These are phyloP conservation scores for Hylyphantes graminicola DNA, from an alignment of 1,140 invertebrate genomes.

Conservation along the genomic window DNA sequence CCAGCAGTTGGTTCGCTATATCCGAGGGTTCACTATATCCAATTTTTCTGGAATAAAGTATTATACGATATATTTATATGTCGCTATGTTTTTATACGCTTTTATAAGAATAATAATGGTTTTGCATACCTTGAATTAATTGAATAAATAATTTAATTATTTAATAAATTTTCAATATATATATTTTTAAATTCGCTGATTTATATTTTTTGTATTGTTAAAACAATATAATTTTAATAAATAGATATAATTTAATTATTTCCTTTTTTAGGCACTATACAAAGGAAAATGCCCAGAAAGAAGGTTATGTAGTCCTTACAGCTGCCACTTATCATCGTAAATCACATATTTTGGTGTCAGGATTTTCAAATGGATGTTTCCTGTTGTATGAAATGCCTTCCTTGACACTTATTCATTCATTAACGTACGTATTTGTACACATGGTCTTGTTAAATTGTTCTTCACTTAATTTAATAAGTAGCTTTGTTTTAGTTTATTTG, in stretches of 20 bases:
- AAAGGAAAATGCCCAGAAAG: slow-evolving; percentile 72
- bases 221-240: neutral
- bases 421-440: slow-evolving; percentile 71
- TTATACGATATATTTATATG: no score
- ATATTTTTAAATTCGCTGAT: neutral
- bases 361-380: slow-evolving; percentile 85
- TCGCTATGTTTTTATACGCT: no score
- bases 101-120: no score
- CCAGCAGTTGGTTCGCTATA: no score
- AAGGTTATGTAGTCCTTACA: slow-evolving; percentile 75
- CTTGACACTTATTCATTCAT: slow-evolving; percentile 89
- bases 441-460: neutral
- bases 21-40: no score
- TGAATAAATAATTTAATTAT: no score
- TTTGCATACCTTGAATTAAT: no score
- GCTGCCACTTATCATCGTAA: slow-evolving; percentile 82
- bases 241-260: neutral
- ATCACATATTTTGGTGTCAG: slow-evolving; percentile 83
- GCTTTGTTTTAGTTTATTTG: neutral
- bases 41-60: no score
- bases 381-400: slow-evolving; percentile 93
- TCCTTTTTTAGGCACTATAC: slow-evolving; percentile 75
- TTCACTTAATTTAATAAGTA: neutral
- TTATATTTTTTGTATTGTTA: neutral
- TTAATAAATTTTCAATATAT: neutral